These are phyloP conservation scores for Hycleus phaleratus DNA, from an alignment of 1,140 invertebrate genomes.

Conservation along the genomic window DNA sequence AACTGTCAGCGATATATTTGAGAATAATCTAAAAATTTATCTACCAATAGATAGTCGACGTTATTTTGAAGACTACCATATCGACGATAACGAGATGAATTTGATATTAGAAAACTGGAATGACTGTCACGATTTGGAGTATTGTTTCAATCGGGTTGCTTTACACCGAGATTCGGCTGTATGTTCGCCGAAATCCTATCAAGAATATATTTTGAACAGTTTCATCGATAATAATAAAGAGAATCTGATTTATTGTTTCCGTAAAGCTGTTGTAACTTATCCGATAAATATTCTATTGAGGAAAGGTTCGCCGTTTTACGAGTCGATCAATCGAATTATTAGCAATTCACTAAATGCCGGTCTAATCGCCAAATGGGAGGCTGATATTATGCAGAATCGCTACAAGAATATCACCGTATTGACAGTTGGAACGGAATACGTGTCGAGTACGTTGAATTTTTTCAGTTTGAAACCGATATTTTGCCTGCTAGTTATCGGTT, in stretches of 20 bases:
- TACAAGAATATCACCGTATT: background rate
- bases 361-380: conserved; percentile 17
- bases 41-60: too few relatives aligned
- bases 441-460: background rate
- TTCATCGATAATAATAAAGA: conserved; percentile 11
- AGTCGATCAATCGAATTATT: conserved; percentile 18
- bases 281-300: conserved; percentile 20
- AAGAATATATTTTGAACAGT: conserved; percentile 13
- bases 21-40: background rate
- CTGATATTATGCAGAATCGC: background rate
- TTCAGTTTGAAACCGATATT: conserved; percentile 4
- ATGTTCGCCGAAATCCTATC: conserved; percentile 11
- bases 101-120: conserved; percentile 4
- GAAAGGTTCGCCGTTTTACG: conserved; percentile 24
- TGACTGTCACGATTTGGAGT: conserved; percentile 3
- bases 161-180: conserved; percentile 4
- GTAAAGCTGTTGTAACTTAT: conserved; percentile 14
- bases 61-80: too few relatives aligned
- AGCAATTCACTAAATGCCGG: conserved; percentile 8
- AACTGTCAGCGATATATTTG: background rate
- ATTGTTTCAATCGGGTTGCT: conserved; percentile 16
- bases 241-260: conserved; percentile 20
- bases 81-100: too few relatives aligned
- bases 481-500: background rate
- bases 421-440: background rate